Conservation (phyloP, 30 jellyfish, hydroid and myxozoan genomes). For the Chrysaora quinquecirrha region DNA sequence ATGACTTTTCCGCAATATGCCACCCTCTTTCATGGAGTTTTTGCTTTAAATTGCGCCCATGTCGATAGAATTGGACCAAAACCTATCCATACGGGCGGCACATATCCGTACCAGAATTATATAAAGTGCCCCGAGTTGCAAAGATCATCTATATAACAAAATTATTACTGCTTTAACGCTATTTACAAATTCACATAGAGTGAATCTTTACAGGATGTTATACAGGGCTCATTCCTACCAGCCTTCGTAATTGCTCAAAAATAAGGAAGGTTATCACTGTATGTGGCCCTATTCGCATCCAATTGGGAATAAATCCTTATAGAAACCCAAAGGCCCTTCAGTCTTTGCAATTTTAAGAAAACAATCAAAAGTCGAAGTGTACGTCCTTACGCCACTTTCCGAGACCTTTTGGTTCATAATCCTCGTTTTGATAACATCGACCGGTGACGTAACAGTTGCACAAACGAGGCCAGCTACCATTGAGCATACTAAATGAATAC, state of each 20-base stretch:
- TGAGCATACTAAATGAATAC: conserved; percentile 74
- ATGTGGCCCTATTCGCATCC: conserved; percentile 94
- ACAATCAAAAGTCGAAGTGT: conserved; percentile 71
- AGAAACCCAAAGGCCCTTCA: conserved; percentile 80
- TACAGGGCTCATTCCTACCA: conserved; percentile 83
- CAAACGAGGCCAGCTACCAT: conserved; percentile 89
- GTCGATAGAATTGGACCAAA: no score
- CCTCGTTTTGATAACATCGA: conserved; percentile 89
- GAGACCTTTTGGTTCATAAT: conserved; percentile 73
- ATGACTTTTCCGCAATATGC: no score
- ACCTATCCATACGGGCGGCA: no score
- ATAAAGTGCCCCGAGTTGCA: no score
- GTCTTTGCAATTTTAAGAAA: conserved; percentile 37
- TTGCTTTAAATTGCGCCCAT: no score
- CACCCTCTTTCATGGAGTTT: no score
- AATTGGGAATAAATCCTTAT: conserved; percentile 86
- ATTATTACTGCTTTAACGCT: no score
- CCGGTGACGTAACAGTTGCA: conserved; percentile 89
- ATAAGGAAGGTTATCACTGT: conserved; percentile 79
- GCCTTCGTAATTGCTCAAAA: conserved; percentile 75
- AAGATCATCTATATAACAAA: no score
- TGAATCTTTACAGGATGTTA: no score
- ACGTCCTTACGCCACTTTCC: conserved; percentile 14
- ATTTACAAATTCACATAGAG: no score
- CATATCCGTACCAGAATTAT: no score